These are phyloP conservation scores for Chamaea fasciata DNA, from an alignment of 2,113 vertebrate genomes.

Conservation along the genomic window DNA sequence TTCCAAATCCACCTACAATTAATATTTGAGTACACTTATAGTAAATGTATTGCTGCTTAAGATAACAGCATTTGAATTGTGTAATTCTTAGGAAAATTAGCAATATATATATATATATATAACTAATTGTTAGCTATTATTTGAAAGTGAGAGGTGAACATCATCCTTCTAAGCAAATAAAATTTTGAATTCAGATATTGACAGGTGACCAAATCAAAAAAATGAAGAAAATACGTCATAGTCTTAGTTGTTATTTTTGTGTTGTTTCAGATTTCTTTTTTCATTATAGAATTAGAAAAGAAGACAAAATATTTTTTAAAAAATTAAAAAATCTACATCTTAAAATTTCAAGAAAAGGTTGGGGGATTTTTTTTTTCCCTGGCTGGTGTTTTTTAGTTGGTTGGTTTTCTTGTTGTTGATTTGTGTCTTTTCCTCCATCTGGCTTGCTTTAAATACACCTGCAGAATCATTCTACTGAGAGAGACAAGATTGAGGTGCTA, in stretches of 20 bases:
- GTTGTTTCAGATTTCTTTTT: neutral
- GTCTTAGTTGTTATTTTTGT: neutral
- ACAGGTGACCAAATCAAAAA: neutral
- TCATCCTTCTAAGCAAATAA: neutral
- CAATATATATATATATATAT: neutral
- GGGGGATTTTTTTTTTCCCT: neutral
- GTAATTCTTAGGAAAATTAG: neutral
- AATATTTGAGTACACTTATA: neutral
- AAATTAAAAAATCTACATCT: neutral
- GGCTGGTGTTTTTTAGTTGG: neutral
- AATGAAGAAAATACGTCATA: neutral
- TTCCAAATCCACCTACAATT: neutral
- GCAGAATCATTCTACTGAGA: neutral
- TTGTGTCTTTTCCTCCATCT: neutral
- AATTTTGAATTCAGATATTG: neutral
- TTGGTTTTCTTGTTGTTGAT: neutral
- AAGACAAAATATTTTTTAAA: neutral
- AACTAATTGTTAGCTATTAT: neutral
- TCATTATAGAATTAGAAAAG: neutral
- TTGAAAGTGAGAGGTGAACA: neutral
- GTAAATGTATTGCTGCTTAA: neutral
- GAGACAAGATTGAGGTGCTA: neutral
- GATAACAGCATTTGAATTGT: accelerated
- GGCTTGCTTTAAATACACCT: neutral
- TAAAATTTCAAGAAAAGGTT: neutral